A percentile compares a stretch with the other conserved stretches of the same genome.
These are phyloP conservation scores for Erebia palarica DNA, from an alignment of 2,888 invertebrate species.

Conservation along the genomic window DNA sequence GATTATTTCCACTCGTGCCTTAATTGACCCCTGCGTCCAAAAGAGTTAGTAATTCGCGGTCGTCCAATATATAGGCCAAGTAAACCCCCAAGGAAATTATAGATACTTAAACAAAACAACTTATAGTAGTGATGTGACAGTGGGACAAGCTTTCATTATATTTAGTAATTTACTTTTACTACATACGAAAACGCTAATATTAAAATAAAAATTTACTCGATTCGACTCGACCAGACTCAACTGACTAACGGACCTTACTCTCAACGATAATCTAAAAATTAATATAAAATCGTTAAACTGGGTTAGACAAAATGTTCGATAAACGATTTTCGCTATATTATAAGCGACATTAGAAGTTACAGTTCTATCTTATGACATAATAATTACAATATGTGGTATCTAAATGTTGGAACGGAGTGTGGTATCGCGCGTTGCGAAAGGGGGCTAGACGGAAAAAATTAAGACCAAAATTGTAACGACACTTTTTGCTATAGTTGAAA, in stretches of 20 bases:
- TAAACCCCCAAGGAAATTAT: conserved; percentile 72
- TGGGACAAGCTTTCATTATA: conserved; percentile 46
- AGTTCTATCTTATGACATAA: too few relatives aligned
- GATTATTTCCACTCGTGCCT: conserved; percentile 44
- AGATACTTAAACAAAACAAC: conserved; percentile 70
- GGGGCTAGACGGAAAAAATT: too few relatives aligned
- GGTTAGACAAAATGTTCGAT: neutral
- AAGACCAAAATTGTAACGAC: too few relatives aligned
- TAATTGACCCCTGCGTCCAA: conserved; percentile 55
- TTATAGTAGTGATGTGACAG: conserved; percentile 53
- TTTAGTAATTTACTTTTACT: neutral
- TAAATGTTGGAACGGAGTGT: too few relatives aligned
- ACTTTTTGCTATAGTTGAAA: too few relatives aligned
- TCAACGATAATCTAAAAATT: neutral
- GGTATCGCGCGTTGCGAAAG: too few relatives aligned
- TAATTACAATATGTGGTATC: too few relatives aligned
- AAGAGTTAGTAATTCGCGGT: conserved; percentile 67
- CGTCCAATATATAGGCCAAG: conserved; percentile 60
- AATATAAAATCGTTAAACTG: neutral
- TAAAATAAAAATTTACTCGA: neutral
- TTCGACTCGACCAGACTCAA: neutral
- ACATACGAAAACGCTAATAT: neutral
- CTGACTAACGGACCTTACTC: neutral
- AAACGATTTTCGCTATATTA: neutral
- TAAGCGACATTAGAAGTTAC: too few relatives aligned